These are phyloP conservation scores for Torymus aiolomorphi DNA, from an alignment of 2,888 invertebrate species.

Conservation along the genomic window DNA sequence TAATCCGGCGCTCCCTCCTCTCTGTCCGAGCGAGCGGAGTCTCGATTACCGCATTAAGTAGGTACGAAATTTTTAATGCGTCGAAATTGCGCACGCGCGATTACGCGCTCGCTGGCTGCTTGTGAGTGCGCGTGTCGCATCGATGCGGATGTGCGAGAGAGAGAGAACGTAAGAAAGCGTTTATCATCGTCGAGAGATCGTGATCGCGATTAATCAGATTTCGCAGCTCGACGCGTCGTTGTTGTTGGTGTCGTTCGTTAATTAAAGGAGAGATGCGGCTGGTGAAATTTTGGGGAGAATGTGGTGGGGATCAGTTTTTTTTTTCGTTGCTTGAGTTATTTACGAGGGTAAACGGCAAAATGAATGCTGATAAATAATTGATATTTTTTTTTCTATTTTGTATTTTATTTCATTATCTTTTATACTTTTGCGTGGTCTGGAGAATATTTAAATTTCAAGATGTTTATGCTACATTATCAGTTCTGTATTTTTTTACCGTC, in stretches of 20 bases:
- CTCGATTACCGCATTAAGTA: slow-evolving; percentile 27
- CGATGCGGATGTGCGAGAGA: neutral
- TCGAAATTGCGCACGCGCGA: slow-evolving; percentile 7
- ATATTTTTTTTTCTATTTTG: no score
- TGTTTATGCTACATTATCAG: no score
- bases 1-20: neutral
- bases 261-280: slow-evolving; percentile 3
- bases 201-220: slow-evolving; percentile 29
- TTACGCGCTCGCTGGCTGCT: neutral
- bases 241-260: neutral
- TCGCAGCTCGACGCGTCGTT: neutral
- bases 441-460: no score
- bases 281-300: no score
- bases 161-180: neutral
- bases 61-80: slow-evolving; percentile 25
- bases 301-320: no score
- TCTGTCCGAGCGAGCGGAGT: neutral
- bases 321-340: no score
- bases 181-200: neutral
- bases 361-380: no score
- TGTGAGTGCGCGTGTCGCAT: neutral
- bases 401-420: no score
- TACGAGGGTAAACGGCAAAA: no score
- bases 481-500: no score
- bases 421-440: no score